Evolutionary conservation across 2,113 vertebrate species (phyloP).

Genomic region (Rhegmatorhina hoffmannsi): DNA sequence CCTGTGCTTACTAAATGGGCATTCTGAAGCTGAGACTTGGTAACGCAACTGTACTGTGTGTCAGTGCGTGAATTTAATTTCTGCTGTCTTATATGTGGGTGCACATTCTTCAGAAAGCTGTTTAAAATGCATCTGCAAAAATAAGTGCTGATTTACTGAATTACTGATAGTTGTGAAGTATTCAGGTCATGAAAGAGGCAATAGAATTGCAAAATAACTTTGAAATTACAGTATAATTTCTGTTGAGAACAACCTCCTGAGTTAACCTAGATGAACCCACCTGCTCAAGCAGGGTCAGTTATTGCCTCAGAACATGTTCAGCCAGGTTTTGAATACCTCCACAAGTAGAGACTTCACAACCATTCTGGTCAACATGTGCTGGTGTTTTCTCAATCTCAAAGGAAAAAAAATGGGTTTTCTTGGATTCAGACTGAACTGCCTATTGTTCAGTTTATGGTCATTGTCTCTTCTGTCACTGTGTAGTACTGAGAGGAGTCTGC

Average conservation of each 20-base stretch:
- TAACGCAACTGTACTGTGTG: not conserved
- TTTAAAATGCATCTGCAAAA: not conserved
- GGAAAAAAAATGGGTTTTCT: not conserved
- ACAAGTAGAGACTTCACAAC: not conserved
- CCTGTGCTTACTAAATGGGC: not conserved
- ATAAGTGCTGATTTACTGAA: not conserved
- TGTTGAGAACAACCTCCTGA: not conserved
- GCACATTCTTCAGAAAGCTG: not conserved
- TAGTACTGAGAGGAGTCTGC: not conserved
- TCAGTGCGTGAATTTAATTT: not conserved
- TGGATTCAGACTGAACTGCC: not conserved
- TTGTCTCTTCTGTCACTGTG: not conserved
- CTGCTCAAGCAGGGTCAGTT: not conserved
- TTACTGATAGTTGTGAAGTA: not conserved
- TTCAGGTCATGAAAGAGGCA: not conserved
- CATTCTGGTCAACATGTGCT: not conserved
- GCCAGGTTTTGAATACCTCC: not conserved
- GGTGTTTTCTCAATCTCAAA: not conserved
- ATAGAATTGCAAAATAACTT: not conserved
- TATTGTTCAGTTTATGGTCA: not conserved
- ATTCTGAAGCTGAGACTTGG: not conserved
- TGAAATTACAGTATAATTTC: not conserved
- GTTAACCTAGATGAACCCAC: not conserved
- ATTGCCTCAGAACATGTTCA: not conserved
- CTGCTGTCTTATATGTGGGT: accelerated